Percentiles rank a stretch among this genome's conserved stretches.
Evolutionary conservation across 2,797 vertebrate species (phyloP).

Genomic region (Protosalanx chinensis): DNA sequence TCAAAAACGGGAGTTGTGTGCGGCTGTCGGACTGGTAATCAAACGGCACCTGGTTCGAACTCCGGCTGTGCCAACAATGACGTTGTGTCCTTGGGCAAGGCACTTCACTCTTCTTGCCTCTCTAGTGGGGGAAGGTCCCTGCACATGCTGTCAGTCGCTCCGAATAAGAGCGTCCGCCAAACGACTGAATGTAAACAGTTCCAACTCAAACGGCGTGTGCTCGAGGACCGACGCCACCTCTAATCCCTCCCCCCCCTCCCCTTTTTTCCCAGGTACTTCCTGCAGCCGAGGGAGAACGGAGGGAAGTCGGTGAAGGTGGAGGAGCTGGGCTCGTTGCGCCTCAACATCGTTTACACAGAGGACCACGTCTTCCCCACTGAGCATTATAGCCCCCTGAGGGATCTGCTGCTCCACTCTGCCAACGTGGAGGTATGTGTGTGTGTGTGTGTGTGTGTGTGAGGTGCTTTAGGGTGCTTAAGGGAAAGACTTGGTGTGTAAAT

Average conservation of each 20-base stretch:
- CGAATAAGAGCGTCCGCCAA: no score
- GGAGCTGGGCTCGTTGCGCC: slow-evolving; percentile 90
- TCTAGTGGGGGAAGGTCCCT: no score
- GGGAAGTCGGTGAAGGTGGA: slow-evolving; percentile 91
- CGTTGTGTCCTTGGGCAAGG: no score
- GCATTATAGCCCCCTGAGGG: slow-evolving; percentile 88
- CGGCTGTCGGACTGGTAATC: no score
- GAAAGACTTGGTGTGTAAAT: background rate
- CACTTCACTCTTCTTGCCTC: no score
- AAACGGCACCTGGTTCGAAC: no score
- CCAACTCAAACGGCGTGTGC: no score
- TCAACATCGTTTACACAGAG: slow-evolving; percentile 98
- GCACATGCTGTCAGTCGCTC: no score
- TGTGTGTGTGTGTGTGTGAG: background rate
- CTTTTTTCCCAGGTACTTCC: slow-evolving; percentile 84
- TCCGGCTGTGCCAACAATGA: no score
- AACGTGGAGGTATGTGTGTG: slow-evolving; percentile 78
- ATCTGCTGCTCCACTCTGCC: slow-evolving; percentile 87
- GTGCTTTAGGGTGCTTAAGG: background rate
- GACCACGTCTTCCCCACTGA: slow-evolving; percentile 96
- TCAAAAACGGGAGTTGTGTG: no score
- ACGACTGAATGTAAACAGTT: no score
- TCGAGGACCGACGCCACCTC: no score
- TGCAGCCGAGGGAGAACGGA: slow-evolving; percentile 92
- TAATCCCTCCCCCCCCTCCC: background rate